Evolutionary conservation across 2,888 invertebrate genomes (phyloP).

Genomic region (Ophion ellenae): DNA sequence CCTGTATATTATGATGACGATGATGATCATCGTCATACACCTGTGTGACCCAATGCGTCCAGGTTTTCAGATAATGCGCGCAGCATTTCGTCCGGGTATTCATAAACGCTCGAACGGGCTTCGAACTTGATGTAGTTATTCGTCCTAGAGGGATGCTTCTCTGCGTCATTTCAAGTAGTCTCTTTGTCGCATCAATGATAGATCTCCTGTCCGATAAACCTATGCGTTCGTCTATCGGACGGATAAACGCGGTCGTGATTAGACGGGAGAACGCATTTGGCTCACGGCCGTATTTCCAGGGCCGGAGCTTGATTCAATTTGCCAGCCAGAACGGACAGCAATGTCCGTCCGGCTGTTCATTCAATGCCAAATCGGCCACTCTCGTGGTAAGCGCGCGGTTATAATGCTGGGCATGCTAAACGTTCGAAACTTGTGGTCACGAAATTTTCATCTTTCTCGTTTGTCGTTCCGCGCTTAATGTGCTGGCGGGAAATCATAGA

Average conservation of each 20-base stretch:
- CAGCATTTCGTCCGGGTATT: not conserved
- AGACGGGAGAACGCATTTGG: conserved; percentile 74
- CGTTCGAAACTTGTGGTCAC: conserved; percentile 9
- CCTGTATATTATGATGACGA: not conserved
- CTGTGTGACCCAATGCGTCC: conserved; percentile 23
- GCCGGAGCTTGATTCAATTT: conserved; percentile 77
- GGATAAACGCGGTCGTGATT: conserved; percentile 76
- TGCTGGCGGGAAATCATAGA: not conserved
- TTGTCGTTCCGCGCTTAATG: conserved; percentile 7
- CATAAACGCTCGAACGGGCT: not conserved
- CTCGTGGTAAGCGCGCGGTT: conserved; percentile 29
- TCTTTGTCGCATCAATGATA: conserved; percentile 48
- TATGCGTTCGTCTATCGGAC: conserved; percentile 57
- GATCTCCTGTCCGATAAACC: conserved; percentile 65
- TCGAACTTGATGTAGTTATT: not conserved
- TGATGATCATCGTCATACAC: conserved; percentile 10
- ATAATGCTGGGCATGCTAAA: conserved; percentile 39
- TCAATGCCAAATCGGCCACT: conserved; percentile 46
- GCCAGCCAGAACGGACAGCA: conserved; percentile 68
- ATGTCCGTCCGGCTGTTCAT: conserved; percentile 59
- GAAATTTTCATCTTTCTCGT: conserved; percentile 10
- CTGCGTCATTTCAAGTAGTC: conserved; percentile 11
- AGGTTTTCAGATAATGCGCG: conserved; percentile 13
- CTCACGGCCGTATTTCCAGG: conserved; percentile 73
- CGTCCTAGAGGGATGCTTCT: not conserved